phyloP scores from a whole-genome alignment of 2,888 invertebrate genomes.

The Protodeltote pygarga region DNA sequence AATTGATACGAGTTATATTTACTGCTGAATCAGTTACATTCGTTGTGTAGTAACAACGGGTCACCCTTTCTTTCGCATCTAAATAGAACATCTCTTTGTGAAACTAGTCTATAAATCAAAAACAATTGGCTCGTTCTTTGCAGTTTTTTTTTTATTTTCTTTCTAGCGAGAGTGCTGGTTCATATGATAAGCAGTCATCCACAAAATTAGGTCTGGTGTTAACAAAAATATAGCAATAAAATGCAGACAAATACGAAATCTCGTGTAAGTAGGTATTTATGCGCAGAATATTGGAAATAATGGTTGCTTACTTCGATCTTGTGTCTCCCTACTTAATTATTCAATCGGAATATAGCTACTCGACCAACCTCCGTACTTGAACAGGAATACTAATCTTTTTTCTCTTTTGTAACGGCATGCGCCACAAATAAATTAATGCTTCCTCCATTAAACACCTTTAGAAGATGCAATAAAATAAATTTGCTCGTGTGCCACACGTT shows the following conservation, averaged over 20 bases:
- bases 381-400: slow-evolving; percentile 33
- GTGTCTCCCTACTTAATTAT: slow-evolving; percentile 41
- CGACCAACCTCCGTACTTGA: slow-evolving; percentile 21
- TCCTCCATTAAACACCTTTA: slow-evolving; percentile 61
- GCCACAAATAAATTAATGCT: slow-evolving; percentile 61
- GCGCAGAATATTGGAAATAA: slow-evolving; percentile 39
- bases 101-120: slow-evolving; percentile 46
- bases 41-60: slow-evolving; percentile 39
- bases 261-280: slow-evolving; percentile 36
- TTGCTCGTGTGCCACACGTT: slow-evolving; percentile 52
- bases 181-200: slow-evolving; percentile 42
- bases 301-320: slow-evolving; percentile 30
- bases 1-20: slow-evolving; percentile 45
- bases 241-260: slow-evolving; percentile 34
- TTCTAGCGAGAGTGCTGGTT: slow-evolving; percentile 26
- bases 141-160: slow-evolving; percentile 34
- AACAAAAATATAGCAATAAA: slow-evolving; percentile 42
- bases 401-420: slow-evolving; percentile 29
- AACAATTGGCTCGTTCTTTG: slow-evolving; percentile 47
- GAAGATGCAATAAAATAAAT: slow-evolving; percentile 63
- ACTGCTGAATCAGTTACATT: slow-evolving; percentile 45
- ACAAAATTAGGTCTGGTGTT: slow-evolving; percentile 44
- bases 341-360: slow-evolving; percentile 36
- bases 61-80: slow-evolving; percentile 45
- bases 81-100: slow-evolving; percentile 51